Evolutionary conservation across 2,888 invertebrate species (phyloP), one percentile per base, ranked within the genome.

Genomic region (Lasioglossum malachurum): DNA sequence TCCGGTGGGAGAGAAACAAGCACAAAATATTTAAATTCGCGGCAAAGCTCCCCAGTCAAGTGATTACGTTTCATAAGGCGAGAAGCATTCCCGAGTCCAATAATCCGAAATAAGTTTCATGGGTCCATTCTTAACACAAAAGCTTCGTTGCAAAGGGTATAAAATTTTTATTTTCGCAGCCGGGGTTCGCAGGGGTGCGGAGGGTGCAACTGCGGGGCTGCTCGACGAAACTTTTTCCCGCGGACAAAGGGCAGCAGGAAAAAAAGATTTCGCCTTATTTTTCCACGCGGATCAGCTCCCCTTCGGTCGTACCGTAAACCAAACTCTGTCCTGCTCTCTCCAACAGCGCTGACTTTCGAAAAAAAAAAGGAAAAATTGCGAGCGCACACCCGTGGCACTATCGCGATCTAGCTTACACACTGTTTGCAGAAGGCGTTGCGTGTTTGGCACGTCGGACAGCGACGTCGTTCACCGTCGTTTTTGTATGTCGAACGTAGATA

Each of bases 401-500:
- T 76, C 77, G 35, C 67, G 60, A 77, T 77, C 44, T 49, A 41
- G 31, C 71, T 38, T 71, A 23, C 31, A 31, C 53, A 7, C 14
- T 27, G 78, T 75, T 75, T 75, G 60, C 60, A 4, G 10, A 72
- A 79, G 64, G 78, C n/a, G 72, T 75, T 38, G 75, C 75, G 31
- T 35, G 60, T 35, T 49, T 38, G 27, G 46, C 69, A n/a, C 71
- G 41, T 71, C 41, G 38, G 35, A 71, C n/a, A 71, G 38, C 12
- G 8, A 16, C 38, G 8, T 23, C 38, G n/a, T 78, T 75, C 60
- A 44, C 27, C 7, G 57, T 57, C 41, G 7, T 73, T 64, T 64
- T 31, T 49, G 49, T 23, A 16, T 23, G 49, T 74, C 31, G 60
- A 53, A 75, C 38, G 12, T 71, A 71, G 78, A 78, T 78, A 83